These are phyloP conservation scores for Trichogramma pretiosum DNA, from an alignment of 1,140 invertebrate genomes.

Conservation along the genomic window DNA sequence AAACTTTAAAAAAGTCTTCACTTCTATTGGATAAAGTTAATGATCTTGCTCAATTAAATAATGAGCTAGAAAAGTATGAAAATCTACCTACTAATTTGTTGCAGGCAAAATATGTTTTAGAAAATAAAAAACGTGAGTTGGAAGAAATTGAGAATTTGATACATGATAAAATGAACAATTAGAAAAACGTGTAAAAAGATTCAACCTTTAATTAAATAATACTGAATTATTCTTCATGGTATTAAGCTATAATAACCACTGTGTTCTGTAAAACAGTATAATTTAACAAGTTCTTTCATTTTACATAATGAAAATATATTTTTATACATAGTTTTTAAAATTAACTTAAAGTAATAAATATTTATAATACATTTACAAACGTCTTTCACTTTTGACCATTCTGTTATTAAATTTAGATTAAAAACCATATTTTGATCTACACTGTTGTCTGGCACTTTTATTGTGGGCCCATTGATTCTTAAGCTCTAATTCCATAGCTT, in stretches of 20 bases:
- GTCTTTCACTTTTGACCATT: too few relatives aligned
- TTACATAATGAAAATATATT: too few relatives aligned
- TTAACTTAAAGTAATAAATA: too few relatives aligned
- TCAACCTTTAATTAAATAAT: too few relatives aligned
- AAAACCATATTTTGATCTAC: slow-evolving; percentile 84
- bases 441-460: slow-evolving; percentile 70
- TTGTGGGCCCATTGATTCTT: slow-evolving; percentile 91
- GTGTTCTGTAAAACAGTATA: too few relatives aligned
- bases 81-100: slow-evolving; percentile 37
- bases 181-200: not conserved
- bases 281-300: too few relatives aligned
- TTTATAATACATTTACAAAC: too few relatives aligned
- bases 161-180: slow-evolving; percentile 21
- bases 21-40: slow-evolving; percentile 23
- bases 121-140: slow-evolving; percentile 29
- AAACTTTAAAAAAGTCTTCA: slow-evolving; percentile 29
- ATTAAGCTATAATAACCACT: too few relatives aligned
- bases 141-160: slow-evolving; percentile 24
- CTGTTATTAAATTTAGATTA: too few relatives aligned
- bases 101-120: slow-evolving; percentile 32
- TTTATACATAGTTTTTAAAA: too few relatives aligned
- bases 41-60: slow-evolving; percentile 27
- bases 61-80: slow-evolving; percentile 25
- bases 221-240: too few relatives aligned
- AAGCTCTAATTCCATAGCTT: slow-evolving; percentile 85